These are phyloP conservation scores for Trichopria drosophilae DNA, from an alignment of 2,888 invertebrate genomes.

Conservation along the genomic window DNA sequence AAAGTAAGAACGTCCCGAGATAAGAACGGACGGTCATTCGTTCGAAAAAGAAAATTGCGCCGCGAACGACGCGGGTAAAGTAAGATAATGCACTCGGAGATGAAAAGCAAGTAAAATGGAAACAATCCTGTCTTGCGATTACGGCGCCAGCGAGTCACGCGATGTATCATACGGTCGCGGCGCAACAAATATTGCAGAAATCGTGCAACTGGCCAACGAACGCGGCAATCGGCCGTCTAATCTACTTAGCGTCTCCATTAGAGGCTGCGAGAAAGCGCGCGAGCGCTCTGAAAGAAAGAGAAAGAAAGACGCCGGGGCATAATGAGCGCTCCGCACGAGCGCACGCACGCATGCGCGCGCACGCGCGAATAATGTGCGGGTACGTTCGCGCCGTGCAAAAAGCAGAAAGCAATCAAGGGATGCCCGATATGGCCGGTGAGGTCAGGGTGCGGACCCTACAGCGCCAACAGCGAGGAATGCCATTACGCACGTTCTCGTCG, in stretches of 20 bases:
- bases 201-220: constrained; percentile 10
- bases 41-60: too few relatives aligned
- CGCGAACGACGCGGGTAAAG: too few relatives aligned
- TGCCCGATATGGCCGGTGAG: constrained; percentile 53
- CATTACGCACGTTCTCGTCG: constrained; percentile 45
- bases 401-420: constrained; percentile 52
- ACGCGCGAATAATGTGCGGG: constrained; percentile 19
- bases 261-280: constrained; percentile 35
- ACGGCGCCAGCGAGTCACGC: too few relatives aligned
- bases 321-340: constrained; percentile 31
- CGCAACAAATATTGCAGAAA: background rate
- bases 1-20: too few relatives aligned
- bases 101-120: too few relatives aligned
- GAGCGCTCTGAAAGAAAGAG: constrained; percentile 33
- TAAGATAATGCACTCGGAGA: too few relatives aligned
- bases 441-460: constrained; percentile 51
- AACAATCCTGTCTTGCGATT: too few relatives aligned
- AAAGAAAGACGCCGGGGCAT: constrained; percentile 12
- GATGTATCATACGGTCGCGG: too few relatives aligned
- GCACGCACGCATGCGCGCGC: constrained; percentile 31
- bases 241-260: constrained; percentile 45
- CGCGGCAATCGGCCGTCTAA: constrained; percentile 35
- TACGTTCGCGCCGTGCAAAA: constrained; percentile 45
- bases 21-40: too few relatives aligned
- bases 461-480: constrained; percentile 50